A percentile compares a stretch with the other conserved stretches of the same genome.
Conservation (phyloP, 2,888 invertebrate species). For the Ophion slaviceki region DNA sequence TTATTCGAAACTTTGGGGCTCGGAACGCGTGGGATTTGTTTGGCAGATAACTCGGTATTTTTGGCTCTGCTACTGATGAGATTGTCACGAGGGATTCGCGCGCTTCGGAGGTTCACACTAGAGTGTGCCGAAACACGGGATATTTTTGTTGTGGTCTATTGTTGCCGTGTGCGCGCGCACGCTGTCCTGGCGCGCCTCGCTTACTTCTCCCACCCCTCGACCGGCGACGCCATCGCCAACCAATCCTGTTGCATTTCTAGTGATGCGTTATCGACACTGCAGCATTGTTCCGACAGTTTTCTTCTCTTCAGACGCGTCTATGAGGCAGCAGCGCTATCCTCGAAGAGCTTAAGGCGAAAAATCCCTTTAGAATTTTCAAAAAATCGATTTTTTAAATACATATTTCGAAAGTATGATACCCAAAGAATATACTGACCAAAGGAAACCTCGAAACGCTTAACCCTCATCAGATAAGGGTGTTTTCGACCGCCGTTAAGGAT, state of each 20-base stretch:
- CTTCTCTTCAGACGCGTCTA: neutral
- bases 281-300: neutral
- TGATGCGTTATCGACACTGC: neutral
- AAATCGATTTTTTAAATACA: too few species aligned
- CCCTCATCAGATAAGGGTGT: too few species aligned
- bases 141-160: slow-evolving; percentile 69
- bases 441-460: too few species aligned
- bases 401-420: too few species aligned
- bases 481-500: too few species aligned
- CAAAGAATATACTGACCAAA: too few species aligned
- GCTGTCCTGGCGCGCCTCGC: slow-evolving; percentile 30
- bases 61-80: neutral
- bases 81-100: slow-evolving; percentile 34
- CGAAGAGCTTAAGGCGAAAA: neutral
- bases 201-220: slow-evolving; percentile 14
- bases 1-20: neutral
- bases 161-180: slow-evolving; percentile 61
- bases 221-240: slow-evolving; percentile 34
- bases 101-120: slow-evolving; percentile 67
- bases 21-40: neutral
- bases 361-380: too few species aligned
- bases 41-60: neutral
- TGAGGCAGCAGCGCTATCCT: neutral
- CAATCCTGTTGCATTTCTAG: slow-evolving; percentile 20
- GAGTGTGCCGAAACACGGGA: slow-evolving; percentile 68